These are phyloP conservation scores for Herminia tarsipennalis DNA, from an alignment of 2,888 invertebrate genomes.

Conservation along the genomic window DNA sequence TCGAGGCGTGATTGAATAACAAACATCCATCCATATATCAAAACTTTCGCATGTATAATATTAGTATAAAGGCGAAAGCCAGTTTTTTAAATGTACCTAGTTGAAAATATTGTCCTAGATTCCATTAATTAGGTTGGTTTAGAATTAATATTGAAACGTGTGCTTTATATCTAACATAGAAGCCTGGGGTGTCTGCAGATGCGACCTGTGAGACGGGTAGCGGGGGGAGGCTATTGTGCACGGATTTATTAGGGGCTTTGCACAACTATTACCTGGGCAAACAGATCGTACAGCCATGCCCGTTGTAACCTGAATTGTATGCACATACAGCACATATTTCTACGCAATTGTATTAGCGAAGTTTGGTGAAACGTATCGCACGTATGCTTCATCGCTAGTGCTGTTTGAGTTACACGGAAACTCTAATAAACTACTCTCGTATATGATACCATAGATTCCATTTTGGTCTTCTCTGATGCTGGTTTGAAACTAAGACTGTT, in stretches of 20 bases:
- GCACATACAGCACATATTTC: conserved; percentile 16
- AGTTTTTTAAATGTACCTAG: too few species aligned
- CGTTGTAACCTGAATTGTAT: conserved; percentile 18
- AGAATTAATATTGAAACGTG: conserved; percentile 11
- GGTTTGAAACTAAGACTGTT: too few species aligned
- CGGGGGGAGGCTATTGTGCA: conserved; percentile 19
- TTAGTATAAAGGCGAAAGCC: too few species aligned
- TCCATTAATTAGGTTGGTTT: conserved; percentile 19
- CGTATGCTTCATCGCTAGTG: conserved; percentile 15
- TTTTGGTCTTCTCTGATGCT: too few species aligned
- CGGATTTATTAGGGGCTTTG: conserved; percentile 36
- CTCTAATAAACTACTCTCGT: too few species aligned
- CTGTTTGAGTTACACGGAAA: conserved; percentile 16
- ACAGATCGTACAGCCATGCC: conserved; percentile 26
- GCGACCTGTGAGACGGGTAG: conserved; percentile 3
- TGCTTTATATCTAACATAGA: conserved; percentile 6
- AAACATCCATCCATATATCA: too few species aligned
- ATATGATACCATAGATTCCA: too few species aligned
- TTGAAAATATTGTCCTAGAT: too few species aligned
- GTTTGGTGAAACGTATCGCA: conserved; percentile 10
- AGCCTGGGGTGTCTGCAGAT: conserved; percentile 12
- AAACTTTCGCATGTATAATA: too few species aligned
- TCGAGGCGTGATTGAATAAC: too few species aligned
- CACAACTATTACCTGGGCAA: conserved; percentile 30
- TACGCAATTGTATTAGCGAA: conserved; percentile 26